Percentiles rank a stretch among this genome's conserved stretches.
Conservation (phyloP, 1,140 invertebrate species). For the Caerostris darwini region DNA sequence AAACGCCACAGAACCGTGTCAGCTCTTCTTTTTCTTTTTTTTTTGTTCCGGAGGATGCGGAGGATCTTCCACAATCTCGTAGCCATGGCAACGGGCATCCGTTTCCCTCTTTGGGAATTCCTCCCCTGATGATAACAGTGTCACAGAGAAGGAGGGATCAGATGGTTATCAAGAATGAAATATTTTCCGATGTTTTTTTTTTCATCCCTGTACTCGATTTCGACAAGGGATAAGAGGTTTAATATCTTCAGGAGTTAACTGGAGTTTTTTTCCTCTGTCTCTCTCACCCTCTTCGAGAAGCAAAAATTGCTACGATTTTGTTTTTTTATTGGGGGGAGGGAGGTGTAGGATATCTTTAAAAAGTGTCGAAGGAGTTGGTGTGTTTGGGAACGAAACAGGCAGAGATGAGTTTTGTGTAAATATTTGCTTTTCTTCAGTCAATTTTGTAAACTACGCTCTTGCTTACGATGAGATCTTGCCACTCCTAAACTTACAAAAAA, state of each 20-base stretch:
- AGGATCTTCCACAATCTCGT: not conserved
- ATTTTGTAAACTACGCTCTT: not conserved
- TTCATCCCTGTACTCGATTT: not conserved
- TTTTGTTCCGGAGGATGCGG: no score
- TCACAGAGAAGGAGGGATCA: not conserved
- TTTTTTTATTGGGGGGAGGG: not conserved
- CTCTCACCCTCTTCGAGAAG: not conserved
- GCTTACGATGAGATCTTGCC: not conserved
- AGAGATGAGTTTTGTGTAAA: not conserved
- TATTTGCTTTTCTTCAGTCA: not conserved
- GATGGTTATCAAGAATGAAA: constrained; percentile 46
- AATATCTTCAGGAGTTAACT: not conserved
- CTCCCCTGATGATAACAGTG: not conserved
- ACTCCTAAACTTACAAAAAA: not conserved
- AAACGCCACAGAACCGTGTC: no score
- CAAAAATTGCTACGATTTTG: not conserved
- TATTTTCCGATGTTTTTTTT: not conserved
- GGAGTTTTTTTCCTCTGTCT: not conserved
- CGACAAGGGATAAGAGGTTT: not conserved
- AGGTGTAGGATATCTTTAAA: not conserved
- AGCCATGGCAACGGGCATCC: not conserved
- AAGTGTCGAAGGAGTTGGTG: not conserved
- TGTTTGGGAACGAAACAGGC: not conserved
- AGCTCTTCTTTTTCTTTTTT: no score
- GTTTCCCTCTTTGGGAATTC: not conserved